phyloP scores from a whole-genome alignment of 2,888 invertebrate genomes.

The Heteromurus nitidus region DNA sequence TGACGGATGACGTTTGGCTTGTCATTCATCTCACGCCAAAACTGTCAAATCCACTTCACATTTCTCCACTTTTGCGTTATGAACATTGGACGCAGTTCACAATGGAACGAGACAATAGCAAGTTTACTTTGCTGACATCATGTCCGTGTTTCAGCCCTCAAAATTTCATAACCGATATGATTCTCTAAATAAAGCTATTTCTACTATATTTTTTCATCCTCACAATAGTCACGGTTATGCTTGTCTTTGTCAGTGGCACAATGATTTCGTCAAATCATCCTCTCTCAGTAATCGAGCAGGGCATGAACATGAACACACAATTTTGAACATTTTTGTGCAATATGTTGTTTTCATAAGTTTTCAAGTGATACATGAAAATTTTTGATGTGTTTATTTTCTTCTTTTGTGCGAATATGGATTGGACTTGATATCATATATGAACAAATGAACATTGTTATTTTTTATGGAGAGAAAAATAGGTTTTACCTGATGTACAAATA shows the following conservation, averaged over 20 bases:
- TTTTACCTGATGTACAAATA: slow-evolving; percentile 94
- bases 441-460: background rate
- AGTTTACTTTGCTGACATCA: slow-evolving; percentile 21
- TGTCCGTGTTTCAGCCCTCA: background rate
- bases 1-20: slow-evolving; percentile 68
- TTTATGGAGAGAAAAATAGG: background rate
- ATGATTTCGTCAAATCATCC: too few relatives aligned
- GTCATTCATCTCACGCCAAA: slow-evolving; percentile 67
- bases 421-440: background rate
- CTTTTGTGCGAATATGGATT: too few relatives aligned
- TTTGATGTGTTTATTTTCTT: background rate
- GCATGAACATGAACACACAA: too few relatives aligned
- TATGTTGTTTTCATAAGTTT: background rate
- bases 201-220: too few relatives aligned
- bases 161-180: slow-evolving; percentile 21
- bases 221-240: too few relatives aligned
- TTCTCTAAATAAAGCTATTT: slow-evolving; percentile 3
- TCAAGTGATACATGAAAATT: background rate
- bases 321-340: too few relatives aligned
- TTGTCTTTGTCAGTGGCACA: too few relatives aligned
- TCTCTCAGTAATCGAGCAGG: too few relatives aligned
- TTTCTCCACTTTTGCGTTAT: background rate
- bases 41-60: slow-evolving; percentile 66
- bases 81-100: background rate
- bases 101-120: background rate